A percentile compares a stretch with the other conserved stretches of the same genome.
These are phyloP conservation scores for Brevimyrus niger DNA, from an alignment of 2,113 vertebrate species.

Conservation along the genomic window DNA sequence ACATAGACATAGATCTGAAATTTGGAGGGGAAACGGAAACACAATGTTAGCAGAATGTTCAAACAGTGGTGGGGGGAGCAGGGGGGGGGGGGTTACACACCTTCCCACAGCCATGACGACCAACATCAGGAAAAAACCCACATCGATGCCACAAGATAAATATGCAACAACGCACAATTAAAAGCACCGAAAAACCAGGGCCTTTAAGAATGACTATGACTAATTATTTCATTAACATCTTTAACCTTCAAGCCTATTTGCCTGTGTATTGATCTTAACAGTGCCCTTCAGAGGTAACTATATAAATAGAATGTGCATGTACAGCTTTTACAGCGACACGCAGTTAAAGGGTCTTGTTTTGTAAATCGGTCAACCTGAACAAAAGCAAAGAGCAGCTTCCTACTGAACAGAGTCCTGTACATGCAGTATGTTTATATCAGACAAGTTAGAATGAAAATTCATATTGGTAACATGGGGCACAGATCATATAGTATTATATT, in stretches of 20 bases:
- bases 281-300: constrained; percentile 51
- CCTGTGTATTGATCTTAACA: constrained; percentile 28
- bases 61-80: not conserved
- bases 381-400: not conserved
- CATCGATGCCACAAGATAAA: not conserved
- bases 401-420: not conserved
- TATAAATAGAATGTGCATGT: constrained; percentile 35
- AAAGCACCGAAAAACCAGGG: constrained; percentile 23
- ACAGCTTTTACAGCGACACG: not conserved
- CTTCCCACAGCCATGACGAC: not conserved
- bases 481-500: too few relatives aligned
- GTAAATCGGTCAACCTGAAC: not conserved
- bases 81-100: not conserved
- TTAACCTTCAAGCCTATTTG: constrained; percentile 56
- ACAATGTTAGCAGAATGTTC: not conserved
- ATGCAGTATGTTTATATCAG: not conserved
- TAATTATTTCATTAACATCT: constrained; percentile 58
- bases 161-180: not conserved
- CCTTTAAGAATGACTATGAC: constrained; percentile 60
- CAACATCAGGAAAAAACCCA: not conserved
- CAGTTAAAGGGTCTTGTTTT: not conserved
- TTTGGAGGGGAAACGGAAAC: not conserved
- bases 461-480: not conserved
- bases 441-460: not conserved
- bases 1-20: not conserved